Evolutionary conservation across 2,797 vertebrate genomes (phyloP), one percentile per base, ranked within the genome.

Genomic region (Momotus momota): DNA sequence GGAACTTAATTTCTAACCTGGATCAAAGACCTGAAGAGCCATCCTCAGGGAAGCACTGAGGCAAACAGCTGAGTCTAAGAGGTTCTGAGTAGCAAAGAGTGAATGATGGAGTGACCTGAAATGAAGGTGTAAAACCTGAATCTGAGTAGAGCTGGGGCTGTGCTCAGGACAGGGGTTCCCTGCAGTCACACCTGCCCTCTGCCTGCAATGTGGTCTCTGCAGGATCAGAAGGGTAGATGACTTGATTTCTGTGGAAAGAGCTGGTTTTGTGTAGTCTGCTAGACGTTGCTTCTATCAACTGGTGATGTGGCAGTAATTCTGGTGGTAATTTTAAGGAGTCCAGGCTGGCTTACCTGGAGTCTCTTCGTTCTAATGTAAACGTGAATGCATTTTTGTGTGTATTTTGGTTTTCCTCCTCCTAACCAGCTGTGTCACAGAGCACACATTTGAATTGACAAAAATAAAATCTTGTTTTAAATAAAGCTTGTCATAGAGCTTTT

Each of bases 341-440:
- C 23, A 48, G 4, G 58, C 23, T 82, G 64, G 14, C 27, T 60
- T 51, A 8, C 57, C 33, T 81, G 49, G 16, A 65, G 46, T 82
- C 35, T 81, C 11, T 46, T 92, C 55, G 21, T 70, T 92, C 15
- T 60, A 54, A 49, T 35, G 17, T 43, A 51, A 84, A 84, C 62
- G 40, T 7, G 40, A 77, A 22, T 0, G 0, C 7, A 10, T 0
- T 0, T 0, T 45, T 49, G 49, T 70, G 15, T 52, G 52, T 74
- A 10, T 0, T 79, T 86, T 38, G 4, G 13, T 70, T 90, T 83
- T 67, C n/a, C 33, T 75, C 35, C 49, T 58, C 35, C 23, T 67
- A 43, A 69, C 7, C 43, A 65, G 16, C 18, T 74, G 1, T 79
- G 70, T 86, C 23, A 69, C 45, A 43, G 48, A 9, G 18, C 40